Evolutionary conservation across 2,113 vertebrate species (phyloP), one percentile per base, ranked within the genome.

Genomic region (Marmota monax): DNA sequence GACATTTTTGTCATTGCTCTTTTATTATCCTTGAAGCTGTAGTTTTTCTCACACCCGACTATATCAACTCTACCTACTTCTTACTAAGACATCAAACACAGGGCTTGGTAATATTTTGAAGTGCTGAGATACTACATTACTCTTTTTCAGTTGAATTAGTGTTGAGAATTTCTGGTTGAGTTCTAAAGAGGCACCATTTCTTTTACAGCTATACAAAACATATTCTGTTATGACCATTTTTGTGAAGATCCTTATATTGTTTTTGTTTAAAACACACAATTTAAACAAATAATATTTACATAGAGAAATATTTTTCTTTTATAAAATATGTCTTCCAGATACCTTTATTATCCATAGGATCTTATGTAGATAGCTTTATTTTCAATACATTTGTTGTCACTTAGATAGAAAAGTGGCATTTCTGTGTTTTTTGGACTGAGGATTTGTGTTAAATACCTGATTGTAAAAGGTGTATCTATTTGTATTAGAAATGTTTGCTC

Each of bases 1-100:
- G 97, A 97, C 90, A 95, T 97, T 98, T 97, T 97, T 97, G 95
- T 98, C 97, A 94, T 91, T 88, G 69, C 93, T 96, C 48, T 82
- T 95, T 96, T 95, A 86, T 98, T 92, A 97, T 96, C 92, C 65
- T 92, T 39, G 92, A 94, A 96, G 69, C 90, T 79, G 65, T 90
- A 82, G 84, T 91, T 97, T 87, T 97, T 63, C 65, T 84, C 95
- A 79, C 17, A 82, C n/a, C 25, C 94, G 27, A 93, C 12, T 61
- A 8, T 93, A 72, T 95, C 95, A 94, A 11, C 77, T 85, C 78
- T 92, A 70, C 69, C 86, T 95, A 3, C 85, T 70, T 84, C 65
- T 88, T 78, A 78, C 74, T 56, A 58, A 96, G 93, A 80, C 83
- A 80, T 88, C 91, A 88, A 80, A 32, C 74, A 37, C 70, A 77